Evolutionary conservation across 2,113 vertebrate species (phyloP), one percentile per base, ranked within the genome.

Genomic region (Arothron firmamentum): DNA sequence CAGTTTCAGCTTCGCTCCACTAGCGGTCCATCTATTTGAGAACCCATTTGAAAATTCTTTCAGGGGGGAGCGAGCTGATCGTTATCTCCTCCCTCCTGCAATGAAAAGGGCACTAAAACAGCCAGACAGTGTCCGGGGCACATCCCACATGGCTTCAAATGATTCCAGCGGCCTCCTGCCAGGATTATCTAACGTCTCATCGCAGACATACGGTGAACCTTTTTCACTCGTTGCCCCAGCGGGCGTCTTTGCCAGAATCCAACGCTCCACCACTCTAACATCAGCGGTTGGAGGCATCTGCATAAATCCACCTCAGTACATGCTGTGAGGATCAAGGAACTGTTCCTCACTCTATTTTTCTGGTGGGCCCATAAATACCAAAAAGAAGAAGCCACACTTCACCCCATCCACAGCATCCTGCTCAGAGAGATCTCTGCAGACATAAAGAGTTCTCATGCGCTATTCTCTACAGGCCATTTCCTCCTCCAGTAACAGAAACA

Each of bases 311-410:
- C 59, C 52, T 25, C 16, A 34, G 50, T 41, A 49, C 12, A 62
- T 41, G 3, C 6, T 54, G 28, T 55, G 21, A 63, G 64, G 62
- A 38, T 28, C 31, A 50, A 56, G 19, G 14, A 69, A 74, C 80
- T 72, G 65, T 23, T 67, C 48, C 41, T 20, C 57, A 28, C 25
- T 23, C 21, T 7, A 5, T 28, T 28, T 28, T 28, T 59, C 23
- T 23, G 60, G 52, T 25, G 21, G 51, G 74, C 62, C 53, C 45
- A 46, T 75, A 65, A 65, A 81, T 62, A 43, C 56, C 64, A 78
- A 75, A n/a, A 67, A 77, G 73, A 67, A 77, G 73, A 82, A 85
- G 80, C 65, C 16, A 55, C 57, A 77, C 58, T 51, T 81, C 65
- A 67, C 38, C 20, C 43, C 10, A 28, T 41, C 21, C 60, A 70